phyloP scores from a whole-genome alignment of 2,888 invertebrate genomes.

The Rhopalosiphum nymphaeae region DNA sequence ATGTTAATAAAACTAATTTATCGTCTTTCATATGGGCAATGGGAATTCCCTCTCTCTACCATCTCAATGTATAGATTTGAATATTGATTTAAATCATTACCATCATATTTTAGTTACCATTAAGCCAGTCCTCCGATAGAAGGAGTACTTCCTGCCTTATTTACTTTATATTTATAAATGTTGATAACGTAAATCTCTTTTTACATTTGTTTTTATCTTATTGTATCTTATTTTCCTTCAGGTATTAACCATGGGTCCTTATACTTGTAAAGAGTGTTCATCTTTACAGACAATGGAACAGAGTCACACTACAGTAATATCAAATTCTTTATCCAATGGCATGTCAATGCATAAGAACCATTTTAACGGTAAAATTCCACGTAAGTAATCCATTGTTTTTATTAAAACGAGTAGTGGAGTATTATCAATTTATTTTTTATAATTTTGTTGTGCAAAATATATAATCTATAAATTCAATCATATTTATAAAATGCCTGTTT shows the following conservation, averaged over 20 bases:
- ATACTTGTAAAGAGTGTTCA: conserved; percentile 63
- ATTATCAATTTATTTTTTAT: not conserved
- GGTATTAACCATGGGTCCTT: conserved; percentile 60
- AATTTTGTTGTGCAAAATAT: not conserved
- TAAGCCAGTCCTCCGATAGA: not conserved
- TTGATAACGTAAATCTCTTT: not conserved
- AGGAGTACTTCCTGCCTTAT: not conserved
- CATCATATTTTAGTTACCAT: not conserved
- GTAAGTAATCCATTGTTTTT: conserved; percentile 50
- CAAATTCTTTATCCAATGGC: conserved; percentile 46
- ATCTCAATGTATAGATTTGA: conserved; percentile 20
- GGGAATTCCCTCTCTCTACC: conserved; percentile 32
- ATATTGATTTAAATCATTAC: conserved; percentile 14
- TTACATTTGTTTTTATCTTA: not conserved
- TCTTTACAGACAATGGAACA: conserved; percentile 60
- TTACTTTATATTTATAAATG: conserved; percentile 18
- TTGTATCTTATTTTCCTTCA: conserved; percentile 27
- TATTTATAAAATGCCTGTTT: not conserved
- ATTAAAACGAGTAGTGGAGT: not conserved
- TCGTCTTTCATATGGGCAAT: conserved; percentile 33
- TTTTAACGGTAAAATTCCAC: conserved; percentile 60
- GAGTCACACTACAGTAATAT: conserved; percentile 48
- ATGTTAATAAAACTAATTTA: conserved; percentile 43
- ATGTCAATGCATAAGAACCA: conserved; percentile 44
- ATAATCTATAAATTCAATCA: not conserved